Percentiles rank a stretch among this genome's conserved stretches.
Conservation (phyloP, 2,113 vertebrate genomes). For the Choloepus hoffmanni region DNA sequence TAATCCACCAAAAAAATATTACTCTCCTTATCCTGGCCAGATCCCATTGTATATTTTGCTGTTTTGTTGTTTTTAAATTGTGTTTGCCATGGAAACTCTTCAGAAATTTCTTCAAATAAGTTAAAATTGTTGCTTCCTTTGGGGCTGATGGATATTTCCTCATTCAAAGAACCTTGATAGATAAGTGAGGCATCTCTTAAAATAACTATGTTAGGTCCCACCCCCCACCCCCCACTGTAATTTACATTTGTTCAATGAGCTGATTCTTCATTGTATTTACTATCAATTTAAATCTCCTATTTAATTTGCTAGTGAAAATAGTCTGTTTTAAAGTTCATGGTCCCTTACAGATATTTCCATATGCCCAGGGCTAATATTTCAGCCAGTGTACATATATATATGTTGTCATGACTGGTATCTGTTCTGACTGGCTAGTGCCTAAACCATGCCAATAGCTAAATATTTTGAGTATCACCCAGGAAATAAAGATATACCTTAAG, state of each 20-base stretch:
- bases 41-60: neutral
- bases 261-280: neutral
- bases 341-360: neutral
- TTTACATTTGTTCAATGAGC: slow-evolving; percentile 27
- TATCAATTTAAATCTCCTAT: neutral
- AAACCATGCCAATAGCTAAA: neutral
- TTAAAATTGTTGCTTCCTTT: neutral
- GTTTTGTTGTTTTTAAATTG: neutral
- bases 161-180: neutral
- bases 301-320: neutral
- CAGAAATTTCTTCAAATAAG: neutral
- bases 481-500: neutral
- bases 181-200: neutral
- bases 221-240: neutral
- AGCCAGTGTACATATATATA: neutral
- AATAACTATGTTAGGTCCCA: neutral
- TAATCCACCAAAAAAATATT: neutral
- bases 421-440: neutral
- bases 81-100: neutral
- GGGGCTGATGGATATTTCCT: neutral
- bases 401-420: neutral
- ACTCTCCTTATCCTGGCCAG: neutral
- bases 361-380: neutral
- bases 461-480: neutral
- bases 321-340: neutral